Base-by-base conservation (phyloP, 1,140 invertebrate species). In the Xylocopa sonorina region DNA sequence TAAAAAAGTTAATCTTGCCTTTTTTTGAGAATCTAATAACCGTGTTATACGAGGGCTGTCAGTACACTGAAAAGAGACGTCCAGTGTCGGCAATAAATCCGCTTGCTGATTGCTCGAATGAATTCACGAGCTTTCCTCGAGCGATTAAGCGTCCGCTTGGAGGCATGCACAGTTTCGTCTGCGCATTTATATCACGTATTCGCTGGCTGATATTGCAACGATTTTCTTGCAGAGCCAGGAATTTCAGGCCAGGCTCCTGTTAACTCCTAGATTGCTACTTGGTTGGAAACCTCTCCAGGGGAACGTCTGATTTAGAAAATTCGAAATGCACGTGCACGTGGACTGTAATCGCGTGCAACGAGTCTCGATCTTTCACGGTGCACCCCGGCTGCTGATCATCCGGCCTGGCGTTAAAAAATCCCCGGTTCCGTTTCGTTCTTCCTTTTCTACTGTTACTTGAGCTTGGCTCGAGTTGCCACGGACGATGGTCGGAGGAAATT, bases 141-240 rank as follows among this genome's bases (percentile, higher is more conserved):
- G 64, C 72, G 72, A 82, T 82, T 83, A 83, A 83, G 60, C 68
- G 24, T 29, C 38, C 29, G 66, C 60, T 60, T 41, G 55, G 46
- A 46, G 51, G 72, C 51, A 71, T 58, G 24, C 72, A 57, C 29
- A 38, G 53, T n/a, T 62, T 83, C 60, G 62, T 67, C 51, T 46
- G 32, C 60, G 67, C 67, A 60, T 78, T 83, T 68, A 83, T 83
- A 83, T 83, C 82, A 83, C 75, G 67, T 83, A 78, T 82, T 78
- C 48, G n/a, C 27, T 38, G 10, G 64, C 29, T 73, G 53, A 83
- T 83, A 83, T 83, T 83, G 68, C 81, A 83, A 69, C 68, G 75
- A 83, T 83, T 62, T 68, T 68, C 67, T 58, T 67, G 58, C 79
- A 50, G 73, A 68, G 71, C 46, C 66, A 83, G 66, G 67, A 72